Base-by-base conservation (phyloP, 2,888 invertebrate genomes). In the Tryphoninae sp. region DNA sequence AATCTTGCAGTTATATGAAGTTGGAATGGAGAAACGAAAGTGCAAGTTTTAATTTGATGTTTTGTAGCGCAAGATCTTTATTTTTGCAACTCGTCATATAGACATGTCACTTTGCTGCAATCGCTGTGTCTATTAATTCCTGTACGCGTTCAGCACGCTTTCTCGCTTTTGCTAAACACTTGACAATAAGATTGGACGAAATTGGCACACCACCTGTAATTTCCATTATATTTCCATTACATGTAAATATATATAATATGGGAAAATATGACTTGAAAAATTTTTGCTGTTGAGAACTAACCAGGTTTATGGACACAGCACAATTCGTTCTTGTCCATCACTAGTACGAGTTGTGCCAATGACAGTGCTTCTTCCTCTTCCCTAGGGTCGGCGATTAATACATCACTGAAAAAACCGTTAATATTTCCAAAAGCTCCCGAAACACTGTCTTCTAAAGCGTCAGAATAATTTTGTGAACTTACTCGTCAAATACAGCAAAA, bases 281-380 rank as follows among this genome's bases (percentile, higher is more conserved):
- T 33, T 0, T 33, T 33, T 19, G 9, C 11, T 11, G n/a, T 33
- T 59, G 6, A 19, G 49, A 53, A 65, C 55, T 59, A 86, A 90
- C 96, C 97, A 89, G 96, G 95, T 92, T 97, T 97, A 87, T 96
- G 94, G 33, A 95, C 92, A 72, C 94, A 95, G 91, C 95, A 95
- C 13, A 95, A 89, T 64, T 94, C 92, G n/a, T 93, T 93, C 82
- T 94, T 93, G 84, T 95, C 95, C 83, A 94, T 94, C 62, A 95
- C 95, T 59, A 97, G 92, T 76, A 95, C 95, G 71, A 96, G 90
- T 84, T 94, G 94, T n/a, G 95, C 95, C 73, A 94, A 94, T 87
- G 95, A 94, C 86, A 96, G 93, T 85, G 93, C 94, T 93, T 97
- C 97, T 92, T 97, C 97, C 91, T 97, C 96, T n/a, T 94, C 92